Evolutionary conservation across 2,888 invertebrate genomes (phyloP), one percentile per base, ranked within the genome.

Genomic region (Sicus ferrugineus): DNA sequence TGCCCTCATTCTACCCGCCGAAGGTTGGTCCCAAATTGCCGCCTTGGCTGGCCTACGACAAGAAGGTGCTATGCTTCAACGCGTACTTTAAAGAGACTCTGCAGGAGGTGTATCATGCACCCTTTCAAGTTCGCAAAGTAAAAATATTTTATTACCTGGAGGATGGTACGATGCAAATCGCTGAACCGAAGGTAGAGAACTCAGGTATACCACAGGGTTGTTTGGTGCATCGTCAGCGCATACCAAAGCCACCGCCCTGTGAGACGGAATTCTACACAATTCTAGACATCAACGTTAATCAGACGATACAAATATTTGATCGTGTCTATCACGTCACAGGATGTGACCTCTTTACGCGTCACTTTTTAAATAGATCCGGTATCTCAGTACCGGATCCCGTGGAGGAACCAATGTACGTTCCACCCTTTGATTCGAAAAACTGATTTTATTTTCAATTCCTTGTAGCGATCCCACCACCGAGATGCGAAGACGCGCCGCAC

Each of bases 111-210:
- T 82, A 84, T 61, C 80, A 91, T 80, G 89, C 90, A 2, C 88
- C 91, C 34, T 91, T 89, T 77, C 88, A 92, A 77, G 86, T 96
- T 68, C 89, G 95, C 26, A 90, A 91, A 77, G 94, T 95, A 3
- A 92, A 92, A 75, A 93, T 97, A 68, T 92, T 90, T 75, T 96
- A 93, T 81, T 96, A 91, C 78, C 87, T 97, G 54, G 96, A 97
- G 86, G 96, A 97, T 84, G 96, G 95, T 19, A 95, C 96, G 1
- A 91, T 97, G 75, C 94, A 95, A 86, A 92, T 97, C 84, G 88
- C 67, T 0, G 96, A 97, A 81, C 95, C 95, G 0, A 89, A 89
- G 78, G 89, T 92, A 9, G 89, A 90, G 66, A 96, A 96, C 80
- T 94, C 95, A 77, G 96, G 96, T 4, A 88, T 94, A 75, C 89